Conservation (phyloP, 23 tunicate species). For the Ascidia mentula region DNA sequence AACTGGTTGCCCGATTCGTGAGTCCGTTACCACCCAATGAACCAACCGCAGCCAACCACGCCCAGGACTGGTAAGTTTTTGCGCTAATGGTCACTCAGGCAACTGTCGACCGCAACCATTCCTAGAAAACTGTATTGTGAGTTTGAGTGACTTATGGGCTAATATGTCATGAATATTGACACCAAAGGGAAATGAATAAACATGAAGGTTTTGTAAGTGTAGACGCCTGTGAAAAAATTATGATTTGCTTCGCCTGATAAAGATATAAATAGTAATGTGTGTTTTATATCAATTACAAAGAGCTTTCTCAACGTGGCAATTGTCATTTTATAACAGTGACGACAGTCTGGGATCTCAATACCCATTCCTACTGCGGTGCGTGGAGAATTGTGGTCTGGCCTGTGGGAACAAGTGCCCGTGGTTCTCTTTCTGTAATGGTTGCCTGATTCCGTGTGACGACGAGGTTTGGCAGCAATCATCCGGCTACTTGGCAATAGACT, state of each 20-base stretch:
- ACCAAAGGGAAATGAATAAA: no score
- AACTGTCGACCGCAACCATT: no score
- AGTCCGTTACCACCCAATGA: constrained; percentile 78
- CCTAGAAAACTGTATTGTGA: no score
- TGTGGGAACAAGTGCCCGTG: constrained; percentile 91
- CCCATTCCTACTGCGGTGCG: constrained; percentile 72
- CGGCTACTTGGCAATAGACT: constrained; percentile 79
- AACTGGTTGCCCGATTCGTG: constrained; percentile 71
- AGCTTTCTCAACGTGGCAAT: no score
- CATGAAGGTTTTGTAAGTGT: no score
- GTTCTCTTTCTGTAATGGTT: constrained; percentile 79
- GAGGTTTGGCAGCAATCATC: constrained; percentile 49
- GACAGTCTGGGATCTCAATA: constrained; percentile 71
- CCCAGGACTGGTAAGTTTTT: constrained; percentile 80
- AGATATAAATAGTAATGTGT: no score
- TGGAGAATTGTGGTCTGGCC: constrained; percentile 47
- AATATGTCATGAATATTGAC: no score
- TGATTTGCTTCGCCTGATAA: no score
- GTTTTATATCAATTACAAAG: no score
- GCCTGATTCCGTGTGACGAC: constrained; percentile 64
- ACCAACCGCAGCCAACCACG: constrained; percentile 61
- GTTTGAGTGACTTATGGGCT: no score
- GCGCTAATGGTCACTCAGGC: no score
- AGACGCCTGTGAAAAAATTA: no score
- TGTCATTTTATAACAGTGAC: constrained; percentile 39